Evolutionary conservation across 2,113 vertebrate species (phyloP), one percentile per base, ranked within the genome.

Genomic region (Acanthisitta chloris): DNA sequence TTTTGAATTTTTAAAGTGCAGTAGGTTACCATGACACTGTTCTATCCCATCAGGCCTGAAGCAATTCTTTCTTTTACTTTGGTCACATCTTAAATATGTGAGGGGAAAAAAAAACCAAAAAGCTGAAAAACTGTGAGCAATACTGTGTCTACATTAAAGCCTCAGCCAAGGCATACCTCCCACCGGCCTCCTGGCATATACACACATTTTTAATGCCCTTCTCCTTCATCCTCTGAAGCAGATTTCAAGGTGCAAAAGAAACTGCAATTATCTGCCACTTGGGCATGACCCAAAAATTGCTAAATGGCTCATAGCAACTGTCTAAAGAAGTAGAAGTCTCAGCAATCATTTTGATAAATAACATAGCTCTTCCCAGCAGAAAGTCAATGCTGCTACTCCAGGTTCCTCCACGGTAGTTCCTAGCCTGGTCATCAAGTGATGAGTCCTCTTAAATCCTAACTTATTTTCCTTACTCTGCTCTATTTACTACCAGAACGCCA

Each of bases 281-380:
- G 61, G 73, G n/a, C 34, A 82, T 5, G 18, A 72, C 10, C 12
- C 13, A 25, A 9, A 93, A 84, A 36, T 24, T 87, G 33, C 31
- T 57, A 62, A 65, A n/a, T 40, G 40, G 33, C 18, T 93, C 77
- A 88, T 5, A 94, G 57, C 45, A 79, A 69, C 28, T 42, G n/a
- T n/a, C 64, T 51, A 42, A 80, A 70, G 36, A 84, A 46, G n/a
- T 45, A 82, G 81, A 91, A 93, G 43, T 48, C n/a, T 85, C 52
- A 94, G 55, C 58, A 90, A 87, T 81, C n/a, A 76, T n/a, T 92
- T 28, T 76, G 45, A 88, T 76, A 80, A 90, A 89, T 36, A 89
- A 78, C 12, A 9, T 31, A 69, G 54, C 10, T 69, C 42, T 91
- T 43, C 16, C 28, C 52, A 48, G 17, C 38, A 72, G 16, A 85